These are phyloP conservation scores for Cyanoramphus novaezelandiae DNA, from an alignment of 2,113 vertebrate genomes.

Conservation along the genomic window DNA sequence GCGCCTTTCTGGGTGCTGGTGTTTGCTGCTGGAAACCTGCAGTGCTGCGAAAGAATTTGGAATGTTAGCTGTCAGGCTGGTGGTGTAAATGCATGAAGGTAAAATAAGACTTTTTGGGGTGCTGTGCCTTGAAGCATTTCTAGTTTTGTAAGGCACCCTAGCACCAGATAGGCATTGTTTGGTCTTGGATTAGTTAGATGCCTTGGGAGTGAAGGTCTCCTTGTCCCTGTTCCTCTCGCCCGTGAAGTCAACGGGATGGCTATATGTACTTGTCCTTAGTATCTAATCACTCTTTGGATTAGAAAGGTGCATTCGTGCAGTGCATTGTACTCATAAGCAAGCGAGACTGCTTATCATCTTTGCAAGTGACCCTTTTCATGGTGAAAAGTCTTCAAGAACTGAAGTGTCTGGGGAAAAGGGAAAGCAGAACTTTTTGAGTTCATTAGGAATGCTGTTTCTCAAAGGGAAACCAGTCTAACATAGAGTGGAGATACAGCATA, in stretches of 20 bases:
- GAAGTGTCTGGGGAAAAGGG: not conserved
- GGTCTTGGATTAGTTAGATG: not conserved
- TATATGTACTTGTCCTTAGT: not conserved
- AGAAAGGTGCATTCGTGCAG: not conserved
- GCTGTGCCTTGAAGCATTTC: not conserved
- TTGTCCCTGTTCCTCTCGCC: not conserved
- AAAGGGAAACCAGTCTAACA: not conserved
- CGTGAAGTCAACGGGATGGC: not conserved
- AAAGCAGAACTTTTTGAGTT: not conserved
- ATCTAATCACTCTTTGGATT: not conserved
- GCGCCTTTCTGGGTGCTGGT: too few relatives aligned
- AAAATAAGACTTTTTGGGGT: not conserved
- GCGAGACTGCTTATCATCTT: not conserved
- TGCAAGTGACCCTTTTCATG: not conserved
- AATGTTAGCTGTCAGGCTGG: not conserved
- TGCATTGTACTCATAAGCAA: fast-evolving
- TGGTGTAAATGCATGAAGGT: not conserved
- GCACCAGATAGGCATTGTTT: fast-evolving
- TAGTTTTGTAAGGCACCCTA: not conserved
- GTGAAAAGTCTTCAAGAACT: not conserved
- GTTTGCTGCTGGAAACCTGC: not conserved
- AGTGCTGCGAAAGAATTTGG: not conserved
- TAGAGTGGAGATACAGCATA: not conserved
- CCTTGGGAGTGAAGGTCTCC: not conserved
- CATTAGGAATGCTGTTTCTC: not conserved